Percentiles rank a stretch among this genome's conserved stretches.
Evolutionary conservation across 2,888 invertebrate genomes (phyloP).

Genomic region (Andrena camellia): DNA sequence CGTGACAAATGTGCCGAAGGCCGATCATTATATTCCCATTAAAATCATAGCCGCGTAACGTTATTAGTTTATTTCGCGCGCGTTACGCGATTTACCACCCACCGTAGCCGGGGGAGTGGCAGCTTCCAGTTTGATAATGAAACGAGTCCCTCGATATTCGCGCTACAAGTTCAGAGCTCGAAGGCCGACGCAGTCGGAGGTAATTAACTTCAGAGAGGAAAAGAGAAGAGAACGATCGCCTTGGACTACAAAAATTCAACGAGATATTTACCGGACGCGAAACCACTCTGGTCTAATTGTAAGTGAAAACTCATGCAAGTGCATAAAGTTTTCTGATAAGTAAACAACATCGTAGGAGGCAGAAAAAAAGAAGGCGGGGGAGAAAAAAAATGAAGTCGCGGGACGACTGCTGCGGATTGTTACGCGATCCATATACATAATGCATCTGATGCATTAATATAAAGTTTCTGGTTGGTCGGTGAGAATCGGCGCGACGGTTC

Average conservation of each 20-base stretch:
- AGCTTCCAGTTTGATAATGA: slow-evolving; percentile 4
- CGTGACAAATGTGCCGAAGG: slow-evolving; percentile 57
- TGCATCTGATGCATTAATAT: slow-evolving; percentile 26
- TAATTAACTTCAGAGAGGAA: neutral
- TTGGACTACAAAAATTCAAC: slow-evolving; percentile 3
- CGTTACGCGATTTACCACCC: neutral
- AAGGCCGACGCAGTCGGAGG: neutral
- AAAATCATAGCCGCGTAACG: slow-evolving; percentile 42
- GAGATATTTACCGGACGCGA: neutral
- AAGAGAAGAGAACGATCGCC: neutral
- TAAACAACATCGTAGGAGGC: neutral
- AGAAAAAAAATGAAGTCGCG: slow-evolving; percentile 8
- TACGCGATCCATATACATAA: slow-evolving; percentile 42
- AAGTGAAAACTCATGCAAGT: slow-evolving; percentile 6
- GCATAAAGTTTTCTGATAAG: neutral
- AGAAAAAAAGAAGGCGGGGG: neutral
- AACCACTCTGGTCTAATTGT: neutral
- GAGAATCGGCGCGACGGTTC: slow-evolving; percentile 24
- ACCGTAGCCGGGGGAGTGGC: neutral
- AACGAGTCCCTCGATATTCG: slow-evolving; percentile 8
- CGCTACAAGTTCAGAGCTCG: slow-evolving; percentile 6
- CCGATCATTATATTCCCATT: slow-evolving; percentile 57
- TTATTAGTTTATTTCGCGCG: slow-evolving; percentile 25
- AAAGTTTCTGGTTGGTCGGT: slow-evolving; percentile 24
- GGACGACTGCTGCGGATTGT: slow-evolving; percentile 14